Percentiles rank a stretch among this genome's conserved stretches.
Evolutionary conservation across 2,113 vertebrate genomes (phyloP).

Genomic region (Pongo pygmaeus): DNA sequence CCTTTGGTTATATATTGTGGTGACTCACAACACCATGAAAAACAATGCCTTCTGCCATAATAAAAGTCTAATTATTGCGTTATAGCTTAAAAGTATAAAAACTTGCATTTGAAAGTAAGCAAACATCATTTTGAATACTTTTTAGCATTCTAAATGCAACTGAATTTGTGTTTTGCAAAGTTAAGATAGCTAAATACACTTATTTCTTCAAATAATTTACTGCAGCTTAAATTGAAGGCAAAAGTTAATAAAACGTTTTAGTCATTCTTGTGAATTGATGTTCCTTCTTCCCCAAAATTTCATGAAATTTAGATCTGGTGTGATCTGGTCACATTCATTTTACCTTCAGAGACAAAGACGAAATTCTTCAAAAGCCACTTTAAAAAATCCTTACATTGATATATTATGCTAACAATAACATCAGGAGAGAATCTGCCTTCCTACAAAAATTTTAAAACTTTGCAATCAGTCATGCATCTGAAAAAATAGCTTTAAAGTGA

Average conservation of each 20-base stretch:
- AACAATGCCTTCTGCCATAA: background rate
- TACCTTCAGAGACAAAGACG: background rate
- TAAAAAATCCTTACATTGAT: background rate
- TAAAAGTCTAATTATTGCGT: background rate
- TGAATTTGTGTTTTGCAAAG: constrained; percentile 1
- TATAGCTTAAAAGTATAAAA: background rate
- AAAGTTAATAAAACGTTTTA: constrained; percentile 57
- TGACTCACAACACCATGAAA: background rate
- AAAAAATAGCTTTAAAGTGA: background rate
- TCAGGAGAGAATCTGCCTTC: background rate
- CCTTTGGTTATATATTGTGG: background rate
- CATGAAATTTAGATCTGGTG: constrained; percentile 23
- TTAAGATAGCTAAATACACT: background rate
- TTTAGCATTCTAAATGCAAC: constrained; percentile 38
- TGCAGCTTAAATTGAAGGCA: background rate
- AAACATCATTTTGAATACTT: constrained; percentile 18
- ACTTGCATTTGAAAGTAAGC: background rate
- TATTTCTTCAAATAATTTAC: constrained; percentile 68
- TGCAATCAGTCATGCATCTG: background rate
- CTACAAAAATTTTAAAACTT: background rate
- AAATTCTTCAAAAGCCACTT: background rate
- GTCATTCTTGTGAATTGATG: background rate
- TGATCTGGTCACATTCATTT: background rate
- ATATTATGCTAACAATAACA: background rate
- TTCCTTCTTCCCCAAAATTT: background rate